Percentiles rank a stretch among this genome's conserved stretches.
Conservation (phyloP, 2,888 invertebrate species). For the Cheilosia scutellata region DNA sequence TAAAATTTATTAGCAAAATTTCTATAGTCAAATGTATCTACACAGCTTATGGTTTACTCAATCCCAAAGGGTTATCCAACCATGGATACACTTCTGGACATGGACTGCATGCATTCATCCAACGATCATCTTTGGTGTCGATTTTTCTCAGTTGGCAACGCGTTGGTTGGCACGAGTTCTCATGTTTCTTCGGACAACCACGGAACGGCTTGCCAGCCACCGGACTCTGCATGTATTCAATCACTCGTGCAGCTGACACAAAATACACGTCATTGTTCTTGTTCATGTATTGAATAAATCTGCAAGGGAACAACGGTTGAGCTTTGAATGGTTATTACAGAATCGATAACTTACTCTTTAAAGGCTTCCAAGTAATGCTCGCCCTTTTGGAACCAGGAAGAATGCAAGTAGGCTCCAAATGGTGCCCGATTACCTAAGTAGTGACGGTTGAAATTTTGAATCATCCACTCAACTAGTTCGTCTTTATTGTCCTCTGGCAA, state of each 20-base stretch:
- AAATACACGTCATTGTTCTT: conserved; percentile 86
- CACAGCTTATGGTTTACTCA: conserved; percentile 6
- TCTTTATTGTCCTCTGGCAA: conserved; percentile 84
- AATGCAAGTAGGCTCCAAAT: conserved; percentile 88
- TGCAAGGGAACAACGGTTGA: conserved; percentile 77
- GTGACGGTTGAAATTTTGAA: conserved; percentile 87
- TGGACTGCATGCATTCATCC: conserved; percentile 84
- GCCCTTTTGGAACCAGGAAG: conserved; percentile 86
- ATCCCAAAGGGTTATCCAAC: conserved; percentile 85
- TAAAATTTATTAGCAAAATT: not conserved
- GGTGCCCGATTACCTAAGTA: conserved; percentile 88
- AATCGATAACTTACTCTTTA: conserved; percentile 79
- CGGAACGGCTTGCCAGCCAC: conserved; percentile 81
- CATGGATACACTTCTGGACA: conserved; percentile 86
- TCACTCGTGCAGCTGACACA: conserved; percentile 83
- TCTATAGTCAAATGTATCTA: not conserved
- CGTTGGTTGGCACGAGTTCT: conserved; percentile 78
- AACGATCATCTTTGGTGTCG: conserved; percentile 82
- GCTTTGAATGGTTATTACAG: not conserved
- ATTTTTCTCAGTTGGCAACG: conserved; percentile 80
- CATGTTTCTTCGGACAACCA: conserved; percentile 79
- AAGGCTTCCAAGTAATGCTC: conserved; percentile 85
- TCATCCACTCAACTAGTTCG: conserved; percentile 86
- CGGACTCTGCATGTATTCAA: conserved; percentile 81
- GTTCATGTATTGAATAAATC: conserved; percentile 86